Conservation (phyloP, 2,797 vertebrate species). For the Acanthornis magna region DNA sequence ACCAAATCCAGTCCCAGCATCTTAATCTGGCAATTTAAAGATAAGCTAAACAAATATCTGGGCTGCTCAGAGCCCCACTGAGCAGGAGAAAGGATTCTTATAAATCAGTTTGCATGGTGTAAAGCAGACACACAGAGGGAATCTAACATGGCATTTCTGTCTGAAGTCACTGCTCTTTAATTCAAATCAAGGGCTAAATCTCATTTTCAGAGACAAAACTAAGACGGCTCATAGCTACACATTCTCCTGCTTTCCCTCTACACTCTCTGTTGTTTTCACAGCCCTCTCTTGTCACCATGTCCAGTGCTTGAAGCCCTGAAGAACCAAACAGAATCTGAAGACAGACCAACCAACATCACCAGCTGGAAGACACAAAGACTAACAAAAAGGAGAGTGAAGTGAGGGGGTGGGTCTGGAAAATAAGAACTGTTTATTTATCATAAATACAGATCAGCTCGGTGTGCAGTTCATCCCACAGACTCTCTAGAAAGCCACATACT, state of each 20-base stretch:
- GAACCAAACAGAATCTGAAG: neutral
- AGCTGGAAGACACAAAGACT: neutral
- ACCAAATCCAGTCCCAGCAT: neutral
- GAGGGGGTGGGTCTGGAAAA: neutral
- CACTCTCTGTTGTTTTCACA: neutral
- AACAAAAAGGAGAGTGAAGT: neutral
- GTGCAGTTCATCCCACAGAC: neutral
- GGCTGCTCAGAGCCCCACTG: neutral
- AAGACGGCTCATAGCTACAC: neutral
- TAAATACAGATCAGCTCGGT: neutral
- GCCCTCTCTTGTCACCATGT: neutral
- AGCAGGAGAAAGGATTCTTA: neutral
- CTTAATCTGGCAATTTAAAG: neutral
- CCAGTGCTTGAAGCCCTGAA: neutral
- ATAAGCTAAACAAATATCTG: neutral
- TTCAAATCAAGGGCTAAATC: neutral
- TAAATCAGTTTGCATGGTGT: neutral
- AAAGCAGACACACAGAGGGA: neutral
- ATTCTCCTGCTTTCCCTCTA: neutral
- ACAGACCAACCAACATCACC: neutral
- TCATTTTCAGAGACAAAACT: neutral
- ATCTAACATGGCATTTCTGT: neutral
- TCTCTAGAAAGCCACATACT: neutral
- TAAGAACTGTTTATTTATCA: slow-evolving; percentile 38
- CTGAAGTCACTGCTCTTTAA: neutral